These are phyloP conservation scores for Cairina moschata DNA, from an alignment of 2,113 vertebrate species.

Conservation along the genomic window DNA sequence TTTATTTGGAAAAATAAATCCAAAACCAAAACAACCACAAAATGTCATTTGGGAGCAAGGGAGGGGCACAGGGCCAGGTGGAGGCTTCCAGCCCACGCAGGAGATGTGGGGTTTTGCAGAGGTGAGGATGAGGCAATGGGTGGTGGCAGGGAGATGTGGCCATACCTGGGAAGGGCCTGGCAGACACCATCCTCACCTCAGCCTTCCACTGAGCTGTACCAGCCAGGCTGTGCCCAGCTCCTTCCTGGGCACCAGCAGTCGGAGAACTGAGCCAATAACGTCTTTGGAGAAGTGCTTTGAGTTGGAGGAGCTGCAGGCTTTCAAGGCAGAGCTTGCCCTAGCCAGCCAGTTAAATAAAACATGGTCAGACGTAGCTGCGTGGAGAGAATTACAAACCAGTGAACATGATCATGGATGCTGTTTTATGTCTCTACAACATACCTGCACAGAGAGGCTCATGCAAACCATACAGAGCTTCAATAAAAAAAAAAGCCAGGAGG, in stretches of 20 bases:
- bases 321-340: not conserved
- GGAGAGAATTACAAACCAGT: not conserved
- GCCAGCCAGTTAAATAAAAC: not conserved
- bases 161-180: rapidly evolving
- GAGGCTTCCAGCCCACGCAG: not conserved
- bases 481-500: not conserved
- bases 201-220: not conserved
- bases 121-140: not conserved
- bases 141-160: not conserved
- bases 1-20: not conserved
- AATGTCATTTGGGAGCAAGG: not conserved
- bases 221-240: not conserved
- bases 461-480: not conserved
- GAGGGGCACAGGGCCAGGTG: rapidly evolving
- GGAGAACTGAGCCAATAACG: not conserved
- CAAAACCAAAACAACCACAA: too few relatives aligned
- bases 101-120: not conserved
- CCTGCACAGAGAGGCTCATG: not conserved
- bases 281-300: not conserved
- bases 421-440: not conserved
- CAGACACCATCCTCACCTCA: not conserved
- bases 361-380: not conserved
- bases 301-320: not conserved
- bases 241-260: not conserved
- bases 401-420: not conserved